phyloP scores from a whole-genome alignment of 2,113 vertebrate species.

The Malurus elegans region DNA sequence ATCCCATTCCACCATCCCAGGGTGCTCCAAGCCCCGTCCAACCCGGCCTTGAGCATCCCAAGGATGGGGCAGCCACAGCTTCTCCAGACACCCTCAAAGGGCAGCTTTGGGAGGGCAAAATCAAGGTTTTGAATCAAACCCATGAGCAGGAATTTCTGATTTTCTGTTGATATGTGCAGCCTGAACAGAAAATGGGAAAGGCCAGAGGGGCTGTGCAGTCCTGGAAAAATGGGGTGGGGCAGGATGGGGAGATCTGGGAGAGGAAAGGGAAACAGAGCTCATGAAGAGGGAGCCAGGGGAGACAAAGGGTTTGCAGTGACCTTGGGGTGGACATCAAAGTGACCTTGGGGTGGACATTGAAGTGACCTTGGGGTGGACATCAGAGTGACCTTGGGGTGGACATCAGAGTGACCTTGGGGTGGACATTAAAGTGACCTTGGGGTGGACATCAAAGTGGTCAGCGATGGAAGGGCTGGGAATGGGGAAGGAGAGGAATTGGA shows the following conservation, averaged over 20 bases:
- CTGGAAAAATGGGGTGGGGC: not conserved
- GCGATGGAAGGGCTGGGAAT: not conserved
- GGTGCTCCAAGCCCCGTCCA: not conserved
- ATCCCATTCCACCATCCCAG: not conserved
- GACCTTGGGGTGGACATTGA: too few relatives aligned
- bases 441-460: not conserved
- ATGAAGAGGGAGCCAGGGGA: not conserved
- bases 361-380: too few relatives aligned
- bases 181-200: not conserved
- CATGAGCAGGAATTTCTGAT: not conserved
- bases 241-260: not conserved
- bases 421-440: not conserved
- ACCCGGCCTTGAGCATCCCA: not conserved
- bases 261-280: not conserved
- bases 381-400: too few relatives aligned
- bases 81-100: not conserved
- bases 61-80: not conserved
- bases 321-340: not conserved
- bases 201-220: not conserved
- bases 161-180: not conserved
- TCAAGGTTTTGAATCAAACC: not conserved
- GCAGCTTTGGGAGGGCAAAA: not conserved
- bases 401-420: too few relatives aligned
- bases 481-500: not conserved
- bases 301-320: not conserved